Conservation (phyloP, 2,797 vertebrate species). For the Sebastes diploproa region DNA sequence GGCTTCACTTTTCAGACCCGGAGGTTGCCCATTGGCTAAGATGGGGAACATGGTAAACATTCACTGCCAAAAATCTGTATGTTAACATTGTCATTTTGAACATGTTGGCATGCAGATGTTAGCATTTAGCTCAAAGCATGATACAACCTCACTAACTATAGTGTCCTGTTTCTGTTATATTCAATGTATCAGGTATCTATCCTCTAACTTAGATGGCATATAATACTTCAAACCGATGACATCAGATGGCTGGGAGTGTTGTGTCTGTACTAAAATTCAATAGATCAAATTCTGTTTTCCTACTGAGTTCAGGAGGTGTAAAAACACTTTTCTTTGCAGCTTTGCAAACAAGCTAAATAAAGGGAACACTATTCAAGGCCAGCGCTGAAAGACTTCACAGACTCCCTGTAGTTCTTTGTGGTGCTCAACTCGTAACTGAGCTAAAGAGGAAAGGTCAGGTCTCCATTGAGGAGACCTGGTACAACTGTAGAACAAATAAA, state of each 20-base stretch:
- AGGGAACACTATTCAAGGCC: conserved; percentile 36
- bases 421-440: conserved; percentile 51
- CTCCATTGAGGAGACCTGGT: conserved; percentile 56
- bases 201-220: not conserved
- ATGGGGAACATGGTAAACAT: not conserved
- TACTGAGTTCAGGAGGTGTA: not conserved
- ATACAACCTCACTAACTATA: not conserved
- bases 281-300: conserved; percentile 18
- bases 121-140: not conserved
- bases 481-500: conserved; percentile 73
- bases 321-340: conserved; percentile 14
- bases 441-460: conserved; percentile 68
- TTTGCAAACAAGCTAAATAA: conserved; percentile 32
- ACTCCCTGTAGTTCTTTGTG: conserved; percentile 54
- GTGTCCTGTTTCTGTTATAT: not conserved
- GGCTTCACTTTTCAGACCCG: no score
- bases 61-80: not conserved
- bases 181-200: not conserved
- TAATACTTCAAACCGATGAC: not conserved
- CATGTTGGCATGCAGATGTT: not conserved
- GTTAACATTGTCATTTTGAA: not conserved
- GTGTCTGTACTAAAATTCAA: conserved; percentile 5
- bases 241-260: not conserved
- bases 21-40: not conserved
- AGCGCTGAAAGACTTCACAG: conserved; percentile 46